Evolutionary conservation across 2,888 invertebrate genomes (phyloP), one percentile per base, ranked within the genome.

Genomic region (Noctua janthe): DNA sequence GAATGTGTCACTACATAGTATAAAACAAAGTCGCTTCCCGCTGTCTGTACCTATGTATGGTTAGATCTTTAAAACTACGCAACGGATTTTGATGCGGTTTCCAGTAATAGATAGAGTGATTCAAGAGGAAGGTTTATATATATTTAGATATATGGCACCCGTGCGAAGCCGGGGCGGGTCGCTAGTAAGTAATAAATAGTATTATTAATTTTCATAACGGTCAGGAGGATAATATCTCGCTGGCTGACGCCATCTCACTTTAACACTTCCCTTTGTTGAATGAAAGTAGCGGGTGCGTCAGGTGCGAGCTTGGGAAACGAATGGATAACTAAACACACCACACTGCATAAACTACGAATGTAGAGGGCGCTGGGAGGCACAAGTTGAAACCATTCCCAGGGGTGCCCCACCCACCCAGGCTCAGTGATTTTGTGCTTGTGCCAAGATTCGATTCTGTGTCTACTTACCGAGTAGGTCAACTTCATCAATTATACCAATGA

Each of bases 391-490:
- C 8, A 13, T 56, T 43, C 47, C 71, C 47, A 29, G 23, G 23
- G 64, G 29, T 29, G 73, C 17, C 43, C 35, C 35, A 47, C 47
- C 35, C 39, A 20, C 43, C 64, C 23, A 47, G n/a, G 71, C 23
- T 20, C 43, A 47, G 35, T 17, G 20, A 3, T 56, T 71, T 71
- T 86, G 76, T 59, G n/a, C 11, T 66, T 47, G 39, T 83, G 87
- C 87, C 87, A 86, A 86, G 59, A 86, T 83, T 86, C 56, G 56
- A 59, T 54, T 82, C n/a, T 72, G 66, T 76, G 43, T 51, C 64
- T 51, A 35, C 49, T 59, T 66, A 81, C 47, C 54, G 29, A 82
- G 66, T 78, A 71, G 71, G 82, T 64, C 74, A 82, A 59, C 82
- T 35, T 83, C 17, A 86, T 86, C 74, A 71, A 71, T 84, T 78